These are phyloP conservation scores for Bettongia penicillata DNA, from an alignment of 2,113 vertebrate species.

Conservation along the genomic window DNA sequence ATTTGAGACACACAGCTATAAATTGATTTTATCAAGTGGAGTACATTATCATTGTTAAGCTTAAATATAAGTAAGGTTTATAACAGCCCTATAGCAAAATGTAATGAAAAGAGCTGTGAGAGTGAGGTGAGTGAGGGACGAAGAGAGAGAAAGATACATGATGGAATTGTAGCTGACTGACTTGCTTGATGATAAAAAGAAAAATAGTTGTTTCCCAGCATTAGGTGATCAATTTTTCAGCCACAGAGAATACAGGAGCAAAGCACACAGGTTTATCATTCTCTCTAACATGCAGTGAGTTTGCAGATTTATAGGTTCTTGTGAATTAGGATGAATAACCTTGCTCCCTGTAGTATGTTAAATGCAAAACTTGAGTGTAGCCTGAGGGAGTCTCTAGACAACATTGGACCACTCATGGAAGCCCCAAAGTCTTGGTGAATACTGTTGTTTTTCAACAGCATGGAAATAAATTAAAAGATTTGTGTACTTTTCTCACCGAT, in stretches of 20 bases:
- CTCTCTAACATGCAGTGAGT: conserved; percentile 48
- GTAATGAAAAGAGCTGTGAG: conserved; percentile 24
- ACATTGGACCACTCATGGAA: conserved; percentile 63
- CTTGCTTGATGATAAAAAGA: not conserved
- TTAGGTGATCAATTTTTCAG: conserved; percentile 51
- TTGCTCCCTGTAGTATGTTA: conserved; percentile 53
- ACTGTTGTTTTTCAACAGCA: conserved; percentile 46
- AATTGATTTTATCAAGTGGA: conserved; percentile 65
- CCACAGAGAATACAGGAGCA: conserved; percentile 45
- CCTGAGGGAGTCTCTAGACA: conserved; percentile 68
- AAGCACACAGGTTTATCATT: conserved; percentile 67
- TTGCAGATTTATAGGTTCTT: conserved; percentile 71
- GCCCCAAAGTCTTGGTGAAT: conserved; percentile 9
- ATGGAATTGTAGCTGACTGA: not conserved
- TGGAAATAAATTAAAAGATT: conserved; percentile 30
- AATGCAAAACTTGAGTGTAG: conserved; percentile 57
- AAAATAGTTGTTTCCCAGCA: conserved; percentile 28
- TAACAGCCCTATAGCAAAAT: not conserved
- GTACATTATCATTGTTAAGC: conserved; percentile 40
- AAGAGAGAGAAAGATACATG: not conserved
- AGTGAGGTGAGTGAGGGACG: not conserved
- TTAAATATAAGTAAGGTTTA: conserved; percentile 60
- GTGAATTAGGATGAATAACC: conserved; percentile 72
- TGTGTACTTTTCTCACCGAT: not conserved
- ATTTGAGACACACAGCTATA: conserved; percentile 60